Percentiles rank a stretch among this genome's conserved stretches.
Evolutionary conservation across 1,140 invertebrate genomes (phyloP).

Genomic region (Marisa cornuarietis): DNA sequence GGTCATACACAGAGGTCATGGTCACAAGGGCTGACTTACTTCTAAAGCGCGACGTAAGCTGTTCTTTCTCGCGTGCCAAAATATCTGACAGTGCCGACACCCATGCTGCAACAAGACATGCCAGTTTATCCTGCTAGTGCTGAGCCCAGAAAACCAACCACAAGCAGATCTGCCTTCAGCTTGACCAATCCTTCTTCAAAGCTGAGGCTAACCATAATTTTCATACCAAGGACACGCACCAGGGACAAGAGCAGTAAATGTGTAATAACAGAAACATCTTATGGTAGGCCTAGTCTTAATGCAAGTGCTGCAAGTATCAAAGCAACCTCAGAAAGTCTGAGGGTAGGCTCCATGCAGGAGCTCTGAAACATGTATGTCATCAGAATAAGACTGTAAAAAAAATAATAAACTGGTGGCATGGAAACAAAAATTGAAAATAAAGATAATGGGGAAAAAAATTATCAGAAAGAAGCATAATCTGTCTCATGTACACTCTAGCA

Average conservation of each 20-base stretch:
- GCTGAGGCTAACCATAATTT: neutral
- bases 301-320: too few species aligned
- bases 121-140: too few species aligned
- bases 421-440: neutral
- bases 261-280: neutral
- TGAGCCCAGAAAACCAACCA: constrained; percentile 10
- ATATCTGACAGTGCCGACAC: constrained; percentile 43
- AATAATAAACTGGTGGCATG: neutral
- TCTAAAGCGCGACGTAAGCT: constrained; percentile 45
- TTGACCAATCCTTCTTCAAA: too few species aligned
- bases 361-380: too few species aligned
- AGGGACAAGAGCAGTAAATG: neutral
- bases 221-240: neutral
- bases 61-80: constrained; percentile 46
- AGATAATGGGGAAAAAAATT: too few species aligned
- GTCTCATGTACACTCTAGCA: too few species aligned
- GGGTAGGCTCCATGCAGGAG: too few species aligned
- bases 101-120: constrained; percentile 46
- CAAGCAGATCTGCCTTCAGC: neutral
- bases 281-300: too few species aligned
- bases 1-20: neutral
- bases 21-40: constrained; percentile 44
- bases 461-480: too few species aligned
- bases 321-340: too few species aligned
- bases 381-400: neutral